Evolutionary conservation across 1,140 invertebrate species (phyloP).

Genomic region (Macrocentrus cingulum): DNA sequence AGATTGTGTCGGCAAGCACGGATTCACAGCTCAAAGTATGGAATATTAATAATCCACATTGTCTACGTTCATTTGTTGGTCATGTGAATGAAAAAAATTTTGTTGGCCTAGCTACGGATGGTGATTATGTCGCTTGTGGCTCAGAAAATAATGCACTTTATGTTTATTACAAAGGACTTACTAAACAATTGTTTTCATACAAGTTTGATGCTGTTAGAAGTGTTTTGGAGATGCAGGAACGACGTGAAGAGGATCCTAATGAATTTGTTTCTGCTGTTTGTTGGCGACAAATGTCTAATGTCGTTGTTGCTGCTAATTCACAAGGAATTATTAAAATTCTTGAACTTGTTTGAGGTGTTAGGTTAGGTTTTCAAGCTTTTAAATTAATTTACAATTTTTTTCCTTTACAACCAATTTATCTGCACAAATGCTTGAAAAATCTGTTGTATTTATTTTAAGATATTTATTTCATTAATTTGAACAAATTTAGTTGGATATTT

Average conservation of each 20-base stretch:
- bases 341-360: constrained; percentile 66
- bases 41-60: constrained; percentile 81
- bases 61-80: constrained; percentile 85
- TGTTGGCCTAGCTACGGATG: constrained; percentile 93
- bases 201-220: constrained; percentile 85
- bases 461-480: too few species aligned
- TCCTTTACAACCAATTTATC: too few species aligned
- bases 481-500: too few species aligned
- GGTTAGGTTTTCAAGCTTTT: neutral
- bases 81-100: constrained; percentile 98
- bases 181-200: constrained; percentile 84
- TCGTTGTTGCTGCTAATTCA: constrained; percentile 92
- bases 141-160: constrained; percentile 95
- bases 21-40: constrained; percentile 94
- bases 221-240: constrained; percentile 76
- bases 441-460: too few species aligned
- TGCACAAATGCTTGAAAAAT: too few species aligned
- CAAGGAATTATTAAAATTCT: constrained; percentile 91
- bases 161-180: constrained; percentile 90
- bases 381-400: neutral
- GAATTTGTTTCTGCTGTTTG: constrained; percentile 97
- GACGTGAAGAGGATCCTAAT: constrained; percentile 81
- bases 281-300: constrained; percentile 85
- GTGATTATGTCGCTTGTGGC: constrained; percentile 92
- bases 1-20: constrained; percentile 93